Evolutionary conservation across 53 echinoderm and acorn worm species (phyloP), one percentile per base, ranked within the genome.

Genomic region (Mesocentrotus franciscanus): DNA sequence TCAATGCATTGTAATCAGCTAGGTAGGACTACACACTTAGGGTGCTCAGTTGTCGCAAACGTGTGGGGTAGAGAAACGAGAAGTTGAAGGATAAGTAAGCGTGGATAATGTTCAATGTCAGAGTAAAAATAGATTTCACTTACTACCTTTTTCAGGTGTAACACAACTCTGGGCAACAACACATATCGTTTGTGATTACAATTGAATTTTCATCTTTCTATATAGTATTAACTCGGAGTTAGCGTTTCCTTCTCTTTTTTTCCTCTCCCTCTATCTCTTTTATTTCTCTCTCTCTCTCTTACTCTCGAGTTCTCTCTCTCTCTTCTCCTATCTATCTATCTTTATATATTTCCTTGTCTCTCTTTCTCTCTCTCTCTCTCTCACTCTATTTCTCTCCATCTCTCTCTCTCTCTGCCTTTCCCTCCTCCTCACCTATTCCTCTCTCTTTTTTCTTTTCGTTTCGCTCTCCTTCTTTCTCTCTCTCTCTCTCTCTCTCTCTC

Each of bases 11-110:
- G 49, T 49, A 49, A 49, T 49, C 49, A 49, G 49, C 6, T 49
- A 49, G 49, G 49, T 49, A 49, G n/a, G n/a, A n/a, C n/a, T n/a
- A n/a, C n/a, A n/a, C n/a, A n/a, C n/a, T n/a, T 7, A 49, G 3
- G 49, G 6, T 49, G 76, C 27, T 33, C 13, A 30, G 27, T 33
- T 76, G 32, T 76, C 33, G 33, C 30, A 20, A 68, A 81, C 81
- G 81, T 81, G 81, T 81, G 81, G 81, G 81, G 81, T 81, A 81
- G 42, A 36, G 9, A 81, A 33, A 42, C 17, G 12, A 10, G 81
- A 81, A 79, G 81, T 81, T 81, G 81, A 81, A 81, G 81, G 81
- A 81, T 81, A 81, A 81, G 81, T 42, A 81, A 81, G 36, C 81
- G 42, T 9, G 81, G 81, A 81, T 81, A 36, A 39, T 81, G 49